Conservation (phyloP, 2,888 invertebrate genomes). For the Spodoptera littoralis region DNA sequence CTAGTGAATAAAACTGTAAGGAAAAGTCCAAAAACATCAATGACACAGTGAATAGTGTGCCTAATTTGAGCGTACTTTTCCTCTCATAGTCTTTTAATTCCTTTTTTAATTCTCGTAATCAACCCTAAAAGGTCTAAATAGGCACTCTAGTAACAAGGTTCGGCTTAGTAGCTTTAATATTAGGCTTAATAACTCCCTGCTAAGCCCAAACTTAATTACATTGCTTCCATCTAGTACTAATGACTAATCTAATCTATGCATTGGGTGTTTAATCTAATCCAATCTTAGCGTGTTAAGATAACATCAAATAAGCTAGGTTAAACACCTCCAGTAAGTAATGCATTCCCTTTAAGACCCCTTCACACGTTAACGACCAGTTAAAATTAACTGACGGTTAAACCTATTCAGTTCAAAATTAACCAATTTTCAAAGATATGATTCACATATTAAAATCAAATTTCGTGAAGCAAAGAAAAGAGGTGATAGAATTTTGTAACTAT, state of each 20-base stretch:
- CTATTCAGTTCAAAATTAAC: background rate
- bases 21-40: too few species aligned
- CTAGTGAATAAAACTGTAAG: too few species aligned
- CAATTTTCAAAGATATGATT: constrained; percentile 1
- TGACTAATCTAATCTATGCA: constrained; percentile 17
- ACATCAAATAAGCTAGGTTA: constrained; percentile 18
- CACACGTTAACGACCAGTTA: constrained; percentile 30
- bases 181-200: background rate
- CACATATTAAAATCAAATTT: background rate
- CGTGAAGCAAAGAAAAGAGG: too few species aligned
- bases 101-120: too few species aligned
- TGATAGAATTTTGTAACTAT: too few species aligned
- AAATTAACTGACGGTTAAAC: constrained; percentile 27
- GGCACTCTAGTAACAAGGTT: too few species aligned
- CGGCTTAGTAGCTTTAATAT: background rate
- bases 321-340: constrained; percentile 27
- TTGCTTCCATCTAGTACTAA: constrained; percentile 1
- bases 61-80: too few species aligned
- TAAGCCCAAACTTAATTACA: constrained; percentile 1
- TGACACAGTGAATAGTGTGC: too few species aligned
- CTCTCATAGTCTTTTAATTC: too few species aligned
- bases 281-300: constrained; percentile 35
- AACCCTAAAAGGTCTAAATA: too few species aligned
- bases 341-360: constrained; percentile 30
- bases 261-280: constrained; percentile 23